phyloP scores from a whole-genome alignment of 2,888 invertebrate species.

The Sicus ferrugineus region DNA sequence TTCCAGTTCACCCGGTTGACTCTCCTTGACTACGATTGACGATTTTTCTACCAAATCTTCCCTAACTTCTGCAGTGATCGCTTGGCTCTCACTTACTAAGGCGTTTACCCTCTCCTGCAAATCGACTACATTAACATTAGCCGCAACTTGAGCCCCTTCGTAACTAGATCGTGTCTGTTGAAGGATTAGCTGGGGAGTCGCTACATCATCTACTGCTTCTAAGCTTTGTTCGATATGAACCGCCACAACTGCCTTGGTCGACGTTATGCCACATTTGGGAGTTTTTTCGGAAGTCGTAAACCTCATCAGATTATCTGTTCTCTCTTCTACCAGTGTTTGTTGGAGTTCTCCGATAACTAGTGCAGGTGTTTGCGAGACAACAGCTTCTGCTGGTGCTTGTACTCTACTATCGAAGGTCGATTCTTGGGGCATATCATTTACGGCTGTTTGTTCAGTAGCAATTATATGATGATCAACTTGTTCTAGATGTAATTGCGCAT shows the following conservation, averaged over 20 bases:
- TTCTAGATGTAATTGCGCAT: constrained; percentile 51
- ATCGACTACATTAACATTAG: constrained; percentile 69
- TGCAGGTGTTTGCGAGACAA: constrained; percentile 63
- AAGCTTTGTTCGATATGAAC: constrained; percentile 69
- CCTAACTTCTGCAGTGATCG: constrained; percentile 40
- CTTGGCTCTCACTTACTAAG: constrained; percentile 34
- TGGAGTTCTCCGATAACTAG: constrained; percentile 70
- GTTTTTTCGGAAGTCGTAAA: constrained; percentile 65
- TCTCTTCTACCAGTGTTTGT: constrained; percentile 73
- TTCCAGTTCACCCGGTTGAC: constrained; percentile 74
- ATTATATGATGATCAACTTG: constrained; percentile 61
- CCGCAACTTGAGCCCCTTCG: constrained; percentile 67
- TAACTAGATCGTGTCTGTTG: constrained; percentile 68
- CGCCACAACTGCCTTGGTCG: constrained; percentile 69
- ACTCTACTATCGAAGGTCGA: neutral
- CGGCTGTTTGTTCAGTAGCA: neutral
- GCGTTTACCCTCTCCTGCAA: constrained; percentile 72
- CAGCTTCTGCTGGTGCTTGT: neutral
- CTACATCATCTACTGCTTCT: constrained; percentile 63
- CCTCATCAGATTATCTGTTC: constrained; percentile 69
- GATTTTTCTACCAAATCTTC: constrained; percentile 65
- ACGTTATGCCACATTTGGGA: constrained; percentile 70
- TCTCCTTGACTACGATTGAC: constrained; percentile 71
- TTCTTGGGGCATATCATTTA: neutral
- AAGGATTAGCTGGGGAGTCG: constrained; percentile 40